Evolutionary conservation across 2,888 invertebrate genomes (phyloP).

Genomic region (Augiades crinisus): DNA sequence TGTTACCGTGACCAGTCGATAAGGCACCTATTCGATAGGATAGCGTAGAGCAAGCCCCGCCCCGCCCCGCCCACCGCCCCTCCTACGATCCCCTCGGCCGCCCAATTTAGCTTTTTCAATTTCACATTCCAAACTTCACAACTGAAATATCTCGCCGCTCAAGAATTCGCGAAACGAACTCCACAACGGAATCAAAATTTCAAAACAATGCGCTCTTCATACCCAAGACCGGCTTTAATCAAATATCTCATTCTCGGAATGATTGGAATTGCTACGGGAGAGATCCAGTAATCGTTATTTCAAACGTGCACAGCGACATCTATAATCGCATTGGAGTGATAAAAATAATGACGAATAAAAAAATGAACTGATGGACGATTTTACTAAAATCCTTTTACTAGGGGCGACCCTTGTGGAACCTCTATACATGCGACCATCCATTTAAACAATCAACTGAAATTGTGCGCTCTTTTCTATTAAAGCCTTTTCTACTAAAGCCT

Average conservation of each 20-base stretch:
- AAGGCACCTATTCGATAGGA: slow-evolving; percentile 40
- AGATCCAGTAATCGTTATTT: too few relatives aligned
- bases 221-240: slow-evolving; percentile 3
- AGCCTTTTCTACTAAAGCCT: too few relatives aligned
- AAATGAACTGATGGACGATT: too few relatives aligned
- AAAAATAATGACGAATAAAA: neutral
- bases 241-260: slow-evolving; percentile 6
- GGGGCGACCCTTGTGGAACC: too few relatives aligned
- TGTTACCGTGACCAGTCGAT: slow-evolving; percentile 28
- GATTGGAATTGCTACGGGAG: slow-evolving; percentile 2
- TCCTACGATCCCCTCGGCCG: slow-evolving; percentile 41
- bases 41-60: slow-evolving; percentile 44
- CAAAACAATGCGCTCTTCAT: slow-evolving; percentile 16
- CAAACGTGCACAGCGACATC: neutral
- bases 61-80: slow-evolving; percentile 57
- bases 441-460: too few relatives aligned
- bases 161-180: slow-evolving; percentile 44
- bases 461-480: too few relatives aligned
- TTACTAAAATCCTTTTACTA: too few relatives aligned
- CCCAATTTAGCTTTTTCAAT: slow-evolving; percentile 54
- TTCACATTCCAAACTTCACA: slow-evolving; percentile 61
- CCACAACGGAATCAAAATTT: slow-evolving; percentile 11
- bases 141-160: slow-evolving; percentile 57
- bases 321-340: neutral
- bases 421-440: too few relatives aligned